A percentile compares a stretch with the other conserved stretches of the same genome.
These are phyloP conservation scores for Daktulosphaira vitifoliae DNA, from an alignment of 1,140 invertebrate species.

Conservation along the genomic window DNA sequence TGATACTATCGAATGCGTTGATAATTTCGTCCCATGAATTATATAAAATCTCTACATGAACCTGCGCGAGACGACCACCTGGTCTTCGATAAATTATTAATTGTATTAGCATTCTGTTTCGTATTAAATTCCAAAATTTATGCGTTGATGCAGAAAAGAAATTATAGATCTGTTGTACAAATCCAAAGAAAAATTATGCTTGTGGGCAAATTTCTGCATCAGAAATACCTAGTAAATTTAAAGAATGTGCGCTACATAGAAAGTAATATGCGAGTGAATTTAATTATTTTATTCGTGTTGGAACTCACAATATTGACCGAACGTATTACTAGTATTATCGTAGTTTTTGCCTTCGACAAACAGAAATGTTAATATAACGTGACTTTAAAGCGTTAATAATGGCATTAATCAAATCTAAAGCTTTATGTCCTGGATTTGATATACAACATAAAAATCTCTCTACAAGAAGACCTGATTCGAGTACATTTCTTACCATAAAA, in stretches of 20 bases:
- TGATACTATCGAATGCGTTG: not conserved
- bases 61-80: conserved; percentile 36
- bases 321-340: too few species aligned
- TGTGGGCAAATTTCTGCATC: conserved; percentile 40
- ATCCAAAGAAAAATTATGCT: conserved; percentile 37
- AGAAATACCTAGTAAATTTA: conserved; percentile 41
- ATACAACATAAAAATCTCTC: too few species aligned
- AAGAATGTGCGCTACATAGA: conserved; percentile 41
- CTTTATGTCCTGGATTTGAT: too few species aligned
- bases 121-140: conserved; percentile 31
- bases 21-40: not conserved
- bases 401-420: conserved; percentile 28
- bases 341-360: conserved; percentile 41
- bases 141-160: conserved; percentile 39
- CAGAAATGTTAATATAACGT: too few species aligned
- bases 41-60: conserved; percentile 28
- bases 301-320: conserved; percentile 39
- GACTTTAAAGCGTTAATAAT: too few species aligned
- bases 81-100: conserved; percentile 35
- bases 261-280: conserved; percentile 38
- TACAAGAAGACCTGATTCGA: too few species aligned
- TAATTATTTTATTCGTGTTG: too few species aligned
- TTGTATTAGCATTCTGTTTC: conserved; percentile 19
- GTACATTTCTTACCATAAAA: too few species aligned
- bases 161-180: conserved; percentile 37